phyloP scores from a whole-genome alignment of 2,888 invertebrate genomes.

The Myopa testacea region DNA sequence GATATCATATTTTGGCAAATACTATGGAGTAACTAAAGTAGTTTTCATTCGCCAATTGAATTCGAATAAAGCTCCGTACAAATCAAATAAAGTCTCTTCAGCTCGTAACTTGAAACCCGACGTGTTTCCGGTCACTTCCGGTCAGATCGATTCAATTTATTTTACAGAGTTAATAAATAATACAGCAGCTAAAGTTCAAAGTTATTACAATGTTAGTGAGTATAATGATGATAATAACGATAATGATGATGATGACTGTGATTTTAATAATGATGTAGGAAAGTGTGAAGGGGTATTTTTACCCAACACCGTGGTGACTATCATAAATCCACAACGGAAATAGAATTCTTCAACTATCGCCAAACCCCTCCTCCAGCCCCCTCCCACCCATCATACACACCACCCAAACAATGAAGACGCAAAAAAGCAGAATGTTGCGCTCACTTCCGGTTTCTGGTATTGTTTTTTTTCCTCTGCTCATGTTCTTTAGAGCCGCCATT shows the following conservation, averaged over 20 bases:
- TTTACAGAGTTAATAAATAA: not conserved
- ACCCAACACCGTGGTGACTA: not conserved
- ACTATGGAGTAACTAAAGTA: too few relatives aligned
- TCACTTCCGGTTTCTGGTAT: conserved; percentile 29
- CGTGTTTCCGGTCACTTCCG: conserved; percentile 54
- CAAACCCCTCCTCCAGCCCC: too few relatives aligned
- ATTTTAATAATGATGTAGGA: not conserved
- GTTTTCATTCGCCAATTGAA: not conserved
- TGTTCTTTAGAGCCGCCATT: conserved; percentile 41
- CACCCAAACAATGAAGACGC: conserved; percentile 42
- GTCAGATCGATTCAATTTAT: conserved; percentile 64
- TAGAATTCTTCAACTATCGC: conserved; percentile 55
- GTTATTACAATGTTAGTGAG: not conserved
- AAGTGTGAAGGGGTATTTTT: not conserved
- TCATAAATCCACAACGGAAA: conserved; percentile 52
- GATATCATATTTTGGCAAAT: too few relatives aligned
- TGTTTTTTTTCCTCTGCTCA: not conserved
- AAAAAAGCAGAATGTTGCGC: conserved; percentile 33
- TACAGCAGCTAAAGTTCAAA: conserved; percentile 32
- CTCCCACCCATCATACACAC: conserved; percentile 35
- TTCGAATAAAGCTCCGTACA: not conserved
- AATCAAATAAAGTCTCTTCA: not conserved
- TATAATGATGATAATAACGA: not conserved
- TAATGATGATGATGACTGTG: not conserved
- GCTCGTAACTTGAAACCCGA: not conserved